A percentile compares a stretch with the other conserved stretches of the same genome.
Conservation (phyloP, 2,113 vertebrate genomes). For the Nyctibius bracteatus region DNA sequence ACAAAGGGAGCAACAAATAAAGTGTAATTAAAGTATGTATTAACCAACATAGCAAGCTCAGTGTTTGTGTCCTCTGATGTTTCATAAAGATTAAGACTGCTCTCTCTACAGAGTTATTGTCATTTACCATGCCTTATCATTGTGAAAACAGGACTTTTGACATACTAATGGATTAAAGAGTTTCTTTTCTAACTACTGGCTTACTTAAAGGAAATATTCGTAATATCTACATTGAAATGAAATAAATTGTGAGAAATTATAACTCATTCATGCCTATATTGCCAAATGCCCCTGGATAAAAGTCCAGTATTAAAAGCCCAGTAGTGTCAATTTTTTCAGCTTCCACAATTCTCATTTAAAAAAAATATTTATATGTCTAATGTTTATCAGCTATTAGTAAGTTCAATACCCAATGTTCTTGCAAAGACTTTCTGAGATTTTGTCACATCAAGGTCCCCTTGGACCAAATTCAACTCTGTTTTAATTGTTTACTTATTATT, state of each 20-base stretch:
- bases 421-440: not conserved
- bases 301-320: not conserved
- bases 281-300: not conserved
- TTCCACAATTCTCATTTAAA: not conserved
- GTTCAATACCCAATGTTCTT: not conserved
- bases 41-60: not conserved
- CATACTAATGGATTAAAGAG: not conserved
- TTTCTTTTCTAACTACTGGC: not conserved
- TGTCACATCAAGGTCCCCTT: not conserved
- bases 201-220: not conserved
- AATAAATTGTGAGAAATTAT: not conserved
- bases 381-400: not conserved
- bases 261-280: not conserved
- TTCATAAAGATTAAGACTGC: not conserved
- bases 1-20: not conserved
- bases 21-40: not conserved
- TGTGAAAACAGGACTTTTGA: not conserved
- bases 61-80: not conserved
- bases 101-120: not conserved
- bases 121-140: not conserved
- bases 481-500: not conserved
- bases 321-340: not conserved
- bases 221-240: not conserved
- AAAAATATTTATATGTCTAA: not conserved
- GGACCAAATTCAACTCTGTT: not conserved